Evolutionary conservation across 2,113 vertebrate species (phyloP), one percentile per base, ranked within the genome.

Genomic region (Anguilla japonica): DNA sequence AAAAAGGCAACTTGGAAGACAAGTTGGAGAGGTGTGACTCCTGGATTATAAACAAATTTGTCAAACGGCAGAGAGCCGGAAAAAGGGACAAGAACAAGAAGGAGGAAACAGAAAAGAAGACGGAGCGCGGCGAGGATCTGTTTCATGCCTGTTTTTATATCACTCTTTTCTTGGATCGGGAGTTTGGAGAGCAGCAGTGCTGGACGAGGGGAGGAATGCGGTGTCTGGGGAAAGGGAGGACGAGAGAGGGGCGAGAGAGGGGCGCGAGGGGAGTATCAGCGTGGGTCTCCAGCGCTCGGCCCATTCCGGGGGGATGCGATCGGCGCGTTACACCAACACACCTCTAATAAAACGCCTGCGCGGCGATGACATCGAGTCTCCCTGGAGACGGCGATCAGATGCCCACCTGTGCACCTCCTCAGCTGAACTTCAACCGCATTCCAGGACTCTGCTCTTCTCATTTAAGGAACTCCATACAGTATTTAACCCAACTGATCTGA

Each of bases 151-250:
- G 57, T 11, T 4, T 43, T 9, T 6, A 40, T 43, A 81, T 15
- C 57, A 39, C 56, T 79, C 81, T 83, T 60, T 22, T 84, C 82
- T 78, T 16, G 80, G 29, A 43, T 82, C 43, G 20, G 89, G 79
- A 39, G 88, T 85, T 14, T 41, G 75, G 84, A 8, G 80, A 80
- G 50, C 16, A 29, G 84, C 20, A 60, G 56, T 22, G 29, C n/a
- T 88, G 67, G 81, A 82, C 39, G 41, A 63, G 18, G 81, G 67
- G 82, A 56, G 82, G 82, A 83, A 83, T 46, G 22, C 22, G 5
- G 34, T n/a, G 46, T 60, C 43, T 82, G 41, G 50, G n/a, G 60
- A 40, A 18, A 41, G 57, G 41, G 16, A 82, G 13, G 60, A 75
- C 50, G 50, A 75, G 26, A 75, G 71, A 71, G 50, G 16, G 8